Conservation (phyloP, 2,113 vertebrate genomes). For the Rhea americana region DNA sequence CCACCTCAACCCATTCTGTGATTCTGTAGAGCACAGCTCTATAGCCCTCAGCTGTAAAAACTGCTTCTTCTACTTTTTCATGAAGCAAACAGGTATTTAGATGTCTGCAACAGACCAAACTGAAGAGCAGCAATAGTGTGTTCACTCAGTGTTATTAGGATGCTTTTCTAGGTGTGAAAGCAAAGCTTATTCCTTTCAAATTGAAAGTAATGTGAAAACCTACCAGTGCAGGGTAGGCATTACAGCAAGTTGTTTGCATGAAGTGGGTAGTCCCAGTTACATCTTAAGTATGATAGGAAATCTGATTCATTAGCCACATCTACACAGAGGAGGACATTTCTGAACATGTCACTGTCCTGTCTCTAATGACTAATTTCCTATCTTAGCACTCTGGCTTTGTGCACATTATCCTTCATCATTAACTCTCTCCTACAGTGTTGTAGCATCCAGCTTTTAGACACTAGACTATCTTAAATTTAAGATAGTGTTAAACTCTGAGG, state of each 20-base stretch:
- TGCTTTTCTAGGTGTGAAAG: background rate
- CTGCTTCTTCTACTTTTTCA: background rate
- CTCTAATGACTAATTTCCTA: background rate
- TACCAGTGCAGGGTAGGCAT: background rate
- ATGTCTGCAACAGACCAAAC: background rate
- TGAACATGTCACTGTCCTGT: background rate
- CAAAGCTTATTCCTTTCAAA: background rate
- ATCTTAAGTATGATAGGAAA: background rate
- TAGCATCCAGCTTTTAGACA: background rate
- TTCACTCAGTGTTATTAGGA: background rate
- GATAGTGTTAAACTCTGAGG: background rate
- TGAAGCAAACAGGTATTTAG: background rate
- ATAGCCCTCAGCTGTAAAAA: background rate
- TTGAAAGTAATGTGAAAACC: rapidly evolving
- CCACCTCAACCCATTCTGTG: no score
- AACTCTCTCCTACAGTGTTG: background rate
- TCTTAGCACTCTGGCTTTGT: background rate
- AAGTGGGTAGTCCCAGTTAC: background rate
- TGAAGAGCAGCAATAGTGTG: background rate
- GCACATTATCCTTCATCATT: background rate
- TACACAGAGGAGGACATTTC: background rate
- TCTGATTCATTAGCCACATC: background rate
- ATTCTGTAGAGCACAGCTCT: background rate
- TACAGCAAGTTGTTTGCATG: background rate
- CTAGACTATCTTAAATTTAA: background rate